A percentile compares a stretch with the other conserved stretches of the same genome.
These are phyloP conservation scores for Cephus nigrinus DNA, from an alignment of 2,888 invertebrate species.

Conservation along the genomic window DNA sequence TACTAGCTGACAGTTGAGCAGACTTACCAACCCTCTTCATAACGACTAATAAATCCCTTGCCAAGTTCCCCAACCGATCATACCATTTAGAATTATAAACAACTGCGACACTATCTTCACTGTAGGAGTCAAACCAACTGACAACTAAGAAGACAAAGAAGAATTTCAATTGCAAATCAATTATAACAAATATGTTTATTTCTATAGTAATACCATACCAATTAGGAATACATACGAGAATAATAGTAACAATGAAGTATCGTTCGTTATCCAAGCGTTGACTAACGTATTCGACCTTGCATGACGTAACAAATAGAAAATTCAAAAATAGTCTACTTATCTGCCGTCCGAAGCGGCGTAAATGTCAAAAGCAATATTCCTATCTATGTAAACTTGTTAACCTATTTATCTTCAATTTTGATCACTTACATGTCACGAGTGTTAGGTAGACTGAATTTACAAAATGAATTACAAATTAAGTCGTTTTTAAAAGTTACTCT, in stretches of 20 bases:
- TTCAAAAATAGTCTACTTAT: background rate
- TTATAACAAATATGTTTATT: background rate
- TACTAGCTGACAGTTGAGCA: constrained; percentile 47
- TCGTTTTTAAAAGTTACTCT: background rate
- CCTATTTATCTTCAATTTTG: background rate
- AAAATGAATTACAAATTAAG: background rate
- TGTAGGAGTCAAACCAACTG: constrained; percentile 39
- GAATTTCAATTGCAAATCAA: background rate
- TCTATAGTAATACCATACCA: background rate
- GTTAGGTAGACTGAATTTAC: background rate
- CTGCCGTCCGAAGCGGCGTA: background rate
- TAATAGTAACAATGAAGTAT: background rate
- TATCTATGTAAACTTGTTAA: background rate
- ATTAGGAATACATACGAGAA: background rate
- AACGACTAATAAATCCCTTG: constrained; percentile 37
- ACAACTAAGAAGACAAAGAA: constrained; percentile 47
- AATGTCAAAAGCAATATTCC: background rate
- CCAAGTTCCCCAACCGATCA: constrained; percentile 24
- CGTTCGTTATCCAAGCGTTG: background rate
- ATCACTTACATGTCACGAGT: background rate
- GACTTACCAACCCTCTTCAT: constrained; percentile 39
- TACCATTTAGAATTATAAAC: constrained; percentile 45
- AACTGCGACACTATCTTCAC: constrained; percentile 32
- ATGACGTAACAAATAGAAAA: background rate
- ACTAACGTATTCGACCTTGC: background rate